Percentiles rank a stretch among this genome's conserved stretches.
These are phyloP conservation scores for Cherax quadricarinatus DNA, from an alignment of 1,140 invertebrate species.

Conservation along the genomic window DNA sequence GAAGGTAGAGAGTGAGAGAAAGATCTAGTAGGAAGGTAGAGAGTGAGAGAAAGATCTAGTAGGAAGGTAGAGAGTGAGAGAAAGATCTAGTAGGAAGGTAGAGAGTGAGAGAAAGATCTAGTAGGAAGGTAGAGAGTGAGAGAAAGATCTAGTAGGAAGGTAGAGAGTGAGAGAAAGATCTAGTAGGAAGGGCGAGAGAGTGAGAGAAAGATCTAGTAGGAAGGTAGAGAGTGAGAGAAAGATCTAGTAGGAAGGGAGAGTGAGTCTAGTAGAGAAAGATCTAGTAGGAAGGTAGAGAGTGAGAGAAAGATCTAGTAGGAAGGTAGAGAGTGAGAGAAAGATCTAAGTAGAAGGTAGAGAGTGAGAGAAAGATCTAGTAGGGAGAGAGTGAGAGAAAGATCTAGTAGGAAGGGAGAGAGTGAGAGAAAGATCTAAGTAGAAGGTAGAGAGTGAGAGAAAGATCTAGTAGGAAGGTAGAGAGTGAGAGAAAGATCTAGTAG, in stretches of 20 bases:
- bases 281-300: too few species aligned
- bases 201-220: too few species aligned
- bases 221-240: too few species aligned
- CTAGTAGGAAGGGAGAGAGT: background rate
- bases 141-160: too few species aligned
- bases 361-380: background rate
- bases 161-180: too few species aligned
- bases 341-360: background rate
- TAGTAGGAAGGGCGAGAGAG: too few species aligned
- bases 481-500: background rate
- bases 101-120: conserved; percentile 8
- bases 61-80: background rate
- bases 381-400: too few species aligned
- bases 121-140: too few species aligned
- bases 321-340: background rate
- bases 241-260: too few species aligned
- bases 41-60: background rate
- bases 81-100: background rate
- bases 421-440: background rate
- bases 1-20: conserved; percentile 12
- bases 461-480: conserved; percentile 4
- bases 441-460: conserved; percentile 16
- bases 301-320: background rate
- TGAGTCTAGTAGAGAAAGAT: too few species aligned
- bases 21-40: background rate